These are phyloP conservation scores for Zoroaster sp. DNA, from an alignment of 53 echinoderm and acorn worm species.

Conservation along the genomic window DNA sequence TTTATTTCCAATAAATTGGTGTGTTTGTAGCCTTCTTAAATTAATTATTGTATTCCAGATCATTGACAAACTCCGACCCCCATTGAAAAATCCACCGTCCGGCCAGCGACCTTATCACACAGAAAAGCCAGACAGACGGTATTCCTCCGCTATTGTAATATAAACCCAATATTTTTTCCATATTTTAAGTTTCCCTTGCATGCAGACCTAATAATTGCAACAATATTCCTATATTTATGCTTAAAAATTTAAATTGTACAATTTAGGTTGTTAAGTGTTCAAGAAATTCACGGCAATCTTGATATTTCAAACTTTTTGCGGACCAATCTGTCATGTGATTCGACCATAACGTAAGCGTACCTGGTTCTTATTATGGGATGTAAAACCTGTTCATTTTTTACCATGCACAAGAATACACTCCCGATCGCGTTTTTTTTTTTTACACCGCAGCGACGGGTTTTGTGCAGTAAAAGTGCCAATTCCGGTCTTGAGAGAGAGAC, in stretches of 20 bases:
- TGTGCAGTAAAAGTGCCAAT: too few relatives aligned
- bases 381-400: neutral
- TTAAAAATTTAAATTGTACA: neutral
- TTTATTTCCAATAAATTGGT: conserved; percentile 41
- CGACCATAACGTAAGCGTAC: conserved; percentile 45
- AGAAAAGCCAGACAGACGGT: conserved; percentile 38
- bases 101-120: conserved; percentile 48
- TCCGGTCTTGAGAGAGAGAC: too few relatives aligned
- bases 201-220: neutral
- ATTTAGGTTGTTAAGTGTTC: neutral
- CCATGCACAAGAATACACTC: neutral
- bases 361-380: conserved; percentile 47
- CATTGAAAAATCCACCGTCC: conserved; percentile 60
- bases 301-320: conserved; percentile 39
- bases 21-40: conserved; percentile 30
- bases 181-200: neutral
- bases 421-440: neutral
- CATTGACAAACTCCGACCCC: conserved; percentile 33
- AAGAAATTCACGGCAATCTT: neutral
- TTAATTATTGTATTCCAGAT: conserved; percentile 54
- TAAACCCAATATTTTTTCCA: neutral
- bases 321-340: conserved; percentile 14
- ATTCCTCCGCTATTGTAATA: conserved; percentile 35
- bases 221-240: neutral
- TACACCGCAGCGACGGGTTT: too few relatives aligned